Evolutionary conservation across 92 coral and sea anemone species (phyloP).

Genomic region (Bergia sp.): DNA sequence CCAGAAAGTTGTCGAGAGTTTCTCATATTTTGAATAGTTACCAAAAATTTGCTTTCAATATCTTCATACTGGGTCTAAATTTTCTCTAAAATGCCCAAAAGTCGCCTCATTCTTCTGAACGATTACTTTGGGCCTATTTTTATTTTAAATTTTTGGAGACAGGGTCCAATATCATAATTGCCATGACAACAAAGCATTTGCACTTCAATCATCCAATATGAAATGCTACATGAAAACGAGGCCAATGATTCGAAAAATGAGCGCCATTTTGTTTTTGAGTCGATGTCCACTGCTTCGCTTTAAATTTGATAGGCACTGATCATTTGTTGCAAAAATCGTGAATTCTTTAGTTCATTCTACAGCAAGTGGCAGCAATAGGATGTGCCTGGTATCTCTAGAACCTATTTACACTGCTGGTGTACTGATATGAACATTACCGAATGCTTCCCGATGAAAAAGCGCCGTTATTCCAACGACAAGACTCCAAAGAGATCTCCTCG

Average conservation of each 20-base stretch:
- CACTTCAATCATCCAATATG: not conserved
- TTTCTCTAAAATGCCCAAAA: too few relatives aligned
- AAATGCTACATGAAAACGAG: constrained; percentile 61
- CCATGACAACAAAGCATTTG: constrained; percentile 14
- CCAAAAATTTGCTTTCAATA: too few relatives aligned
- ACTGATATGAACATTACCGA: constrained; percentile 78
- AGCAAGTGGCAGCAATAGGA: not conserved
- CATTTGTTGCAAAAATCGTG: not conserved
- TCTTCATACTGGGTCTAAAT: too few relatives aligned
- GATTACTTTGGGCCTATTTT: too few relatives aligned
- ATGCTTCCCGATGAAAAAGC: constrained; percentile 83
- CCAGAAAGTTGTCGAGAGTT: too few relatives aligned
- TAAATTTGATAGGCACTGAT: too few relatives aligned
- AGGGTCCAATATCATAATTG: not conserved
- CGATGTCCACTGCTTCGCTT: not conserved
- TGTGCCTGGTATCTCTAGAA: constrained; percentile 6
- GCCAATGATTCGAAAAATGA: constrained; percentile 65
- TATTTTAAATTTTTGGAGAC: not conserved
- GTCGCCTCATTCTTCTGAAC: too few relatives aligned
- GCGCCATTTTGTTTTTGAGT: constrained; percentile 73
- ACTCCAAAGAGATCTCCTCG: constrained; percentile 70
- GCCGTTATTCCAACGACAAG: constrained; percentile 73
- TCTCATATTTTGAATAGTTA: too few relatives aligned
- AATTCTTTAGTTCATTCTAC: not conserved
- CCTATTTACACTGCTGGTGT: not conserved